phyloP scores from a whole-genome alignment of 2,113 vertebrate species.

The Hylia prasina region DNA sequence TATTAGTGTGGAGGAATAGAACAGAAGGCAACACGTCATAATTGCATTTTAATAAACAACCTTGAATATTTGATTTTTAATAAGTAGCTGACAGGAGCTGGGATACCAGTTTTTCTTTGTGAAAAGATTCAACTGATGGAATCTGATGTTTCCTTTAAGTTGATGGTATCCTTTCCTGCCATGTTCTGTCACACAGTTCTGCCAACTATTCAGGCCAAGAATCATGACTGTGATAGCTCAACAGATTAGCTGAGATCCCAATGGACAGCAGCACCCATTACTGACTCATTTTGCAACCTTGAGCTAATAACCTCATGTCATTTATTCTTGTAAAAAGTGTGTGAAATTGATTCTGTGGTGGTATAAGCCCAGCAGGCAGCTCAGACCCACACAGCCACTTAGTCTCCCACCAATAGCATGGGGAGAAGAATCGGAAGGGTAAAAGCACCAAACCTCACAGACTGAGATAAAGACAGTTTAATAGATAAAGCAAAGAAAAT shows the following conservation, averaged over 20 bases:
- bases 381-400: neutral
- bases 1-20: slow-evolving; percentile 48
- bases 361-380: neutral
- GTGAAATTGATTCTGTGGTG: neutral
- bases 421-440: neutral
- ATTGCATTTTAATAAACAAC: slow-evolving; percentile 59
- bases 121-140: neutral
- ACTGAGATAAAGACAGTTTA: neutral
- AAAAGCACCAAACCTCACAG: neutral
- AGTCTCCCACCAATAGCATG: neutral
- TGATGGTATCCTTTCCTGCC: neutral
- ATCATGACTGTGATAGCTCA: neutral
- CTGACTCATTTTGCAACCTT: neutral
- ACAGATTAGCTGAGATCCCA: neutral
- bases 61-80: slow-evolving; percentile 60
- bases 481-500: neutral
- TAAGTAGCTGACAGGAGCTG: neutral
- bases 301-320: neutral
- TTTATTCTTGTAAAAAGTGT: neutral
- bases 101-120: neutral
- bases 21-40: slow-evolving; percentile 34
- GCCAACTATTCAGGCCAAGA: neutral
- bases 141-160: neutral
- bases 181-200: neutral
- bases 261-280: neutral